phyloP scores from a whole-genome alignment of 2,888 invertebrate species.

The Caenorhabditis afra region DNA sequence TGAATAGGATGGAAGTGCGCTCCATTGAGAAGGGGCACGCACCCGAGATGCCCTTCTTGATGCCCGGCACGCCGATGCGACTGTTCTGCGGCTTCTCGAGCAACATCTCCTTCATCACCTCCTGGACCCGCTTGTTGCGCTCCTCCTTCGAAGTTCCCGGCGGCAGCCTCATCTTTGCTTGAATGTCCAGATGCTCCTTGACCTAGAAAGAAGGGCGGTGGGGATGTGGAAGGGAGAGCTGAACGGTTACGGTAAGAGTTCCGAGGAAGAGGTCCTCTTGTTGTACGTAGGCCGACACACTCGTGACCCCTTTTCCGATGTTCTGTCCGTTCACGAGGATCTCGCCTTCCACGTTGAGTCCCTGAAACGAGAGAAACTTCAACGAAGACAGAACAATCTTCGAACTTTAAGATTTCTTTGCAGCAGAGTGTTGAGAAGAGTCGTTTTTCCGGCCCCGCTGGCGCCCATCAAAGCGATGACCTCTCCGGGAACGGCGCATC shows the following conservation, averaged over 20 bases:
- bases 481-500: conserved; percentile 76
- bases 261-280: conserved; percentile 77
- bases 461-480: conserved; percentile 80
- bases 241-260: conserved; percentile 59
- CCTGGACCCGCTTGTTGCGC: conserved; percentile 88
- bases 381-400: no score
- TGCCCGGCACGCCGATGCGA: conserved; percentile 90
- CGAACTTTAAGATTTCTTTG: conserved; percentile 64
- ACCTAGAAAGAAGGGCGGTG: conserved; percentile 58
- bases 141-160: conserved; percentile 83
- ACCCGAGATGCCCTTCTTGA: conserved; percentile 69
- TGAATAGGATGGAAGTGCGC: conserved; percentile 83
- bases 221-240: background rate
- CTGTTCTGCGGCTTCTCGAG: conserved; percentile 92
- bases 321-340: conserved; percentile 69
- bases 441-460: conserved; percentile 93
- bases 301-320: conserved; percentile 61
- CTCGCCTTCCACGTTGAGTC: conserved; percentile 68
- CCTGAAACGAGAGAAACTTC: no score
- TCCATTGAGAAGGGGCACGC: conserved; percentile 83
- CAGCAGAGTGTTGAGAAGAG: conserved; percentile 90
- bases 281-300: conserved; percentile 81
- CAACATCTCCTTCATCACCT: conserved; percentile 87
- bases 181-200: conserved; percentile 74
- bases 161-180: conserved; percentile 89